These are phyloP conservation scores for Trichoplusia ni DNA, from an alignment of 1,140 invertebrate genomes.

Conservation along the genomic window DNA sequence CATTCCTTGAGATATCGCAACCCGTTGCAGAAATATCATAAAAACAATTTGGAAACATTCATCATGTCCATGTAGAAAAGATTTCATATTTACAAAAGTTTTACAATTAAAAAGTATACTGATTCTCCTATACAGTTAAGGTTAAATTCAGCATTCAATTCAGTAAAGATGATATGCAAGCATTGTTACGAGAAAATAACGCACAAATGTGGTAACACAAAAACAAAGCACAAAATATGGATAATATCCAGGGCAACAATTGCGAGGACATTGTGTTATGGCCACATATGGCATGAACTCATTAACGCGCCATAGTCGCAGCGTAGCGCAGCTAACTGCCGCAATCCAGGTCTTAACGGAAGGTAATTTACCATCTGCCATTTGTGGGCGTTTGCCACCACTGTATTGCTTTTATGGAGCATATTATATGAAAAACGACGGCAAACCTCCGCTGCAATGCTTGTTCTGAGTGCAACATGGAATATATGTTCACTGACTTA, in stretches of 20 bases:
- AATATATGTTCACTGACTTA: neutral
- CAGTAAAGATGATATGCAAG: no score
- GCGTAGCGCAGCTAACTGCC: slow-evolving; percentile 46
- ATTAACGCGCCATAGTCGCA: slow-evolving; percentile 50
- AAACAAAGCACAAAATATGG: slow-evolving; percentile 25
- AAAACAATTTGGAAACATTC: no score
- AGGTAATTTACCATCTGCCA: slow-evolving; percentile 58
- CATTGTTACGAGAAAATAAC: slow-evolving; percentile 4
- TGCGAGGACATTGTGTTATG: slow-evolving; percentile 37
- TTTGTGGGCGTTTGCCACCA: slow-evolving; percentile 2
- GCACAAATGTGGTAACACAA: slow-evolving; percentile 12
- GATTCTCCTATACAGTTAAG: no score
- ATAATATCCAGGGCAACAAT: slow-evolving; percentile 34
- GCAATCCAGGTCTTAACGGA: slow-evolving; percentile 65
- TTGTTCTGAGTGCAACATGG: slow-evolving; percentile 1
- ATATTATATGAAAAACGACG: slow-evolving; percentile 22
- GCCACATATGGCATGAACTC: slow-evolving; percentile 49
- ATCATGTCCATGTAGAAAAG: no score
- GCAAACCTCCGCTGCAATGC: neutral
- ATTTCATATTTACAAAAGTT: no score
- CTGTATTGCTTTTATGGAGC: slow-evolving; percentile 27
- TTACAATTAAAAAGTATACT: neutral
- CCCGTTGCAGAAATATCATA: no score
- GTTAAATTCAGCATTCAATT: no score
- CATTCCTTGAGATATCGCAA: no score